Percentiles rank a stretch among this genome's conserved stretches.
These are phyloP conservation scores for Calameuta filiformis DNA, from an alignment of 2,888 invertebrate genomes.

Conservation along the genomic window DNA sequence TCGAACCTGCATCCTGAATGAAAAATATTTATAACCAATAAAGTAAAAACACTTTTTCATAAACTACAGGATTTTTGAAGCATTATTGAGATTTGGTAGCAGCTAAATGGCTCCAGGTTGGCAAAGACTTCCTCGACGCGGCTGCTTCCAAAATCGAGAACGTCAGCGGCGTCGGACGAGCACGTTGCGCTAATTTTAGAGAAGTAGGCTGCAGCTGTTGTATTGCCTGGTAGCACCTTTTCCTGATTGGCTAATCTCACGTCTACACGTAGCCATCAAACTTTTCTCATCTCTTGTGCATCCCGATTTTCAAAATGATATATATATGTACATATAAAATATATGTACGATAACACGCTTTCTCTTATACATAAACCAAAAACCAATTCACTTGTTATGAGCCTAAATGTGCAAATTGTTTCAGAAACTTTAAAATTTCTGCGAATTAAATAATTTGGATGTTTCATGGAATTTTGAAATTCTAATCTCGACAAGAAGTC, in stretches of 20 bases:
- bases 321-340: too few species aligned
- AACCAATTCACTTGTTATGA: background rate
- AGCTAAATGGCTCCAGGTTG: background rate
- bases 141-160: background rate
- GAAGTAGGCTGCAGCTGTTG: constrained; percentile 58
- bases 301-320: background rate
- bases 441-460: background rate
- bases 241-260: constrained; percentile 7
- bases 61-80: background rate
- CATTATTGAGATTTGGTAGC: background rate
- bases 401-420: background rate
- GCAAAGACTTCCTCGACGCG: background rate
- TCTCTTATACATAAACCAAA: background rate
- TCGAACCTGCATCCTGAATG: background rate
- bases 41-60: background rate
- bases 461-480: background rate
- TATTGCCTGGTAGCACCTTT: constrained; percentile 16
- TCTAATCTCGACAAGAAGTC: background rate
- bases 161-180: background rate
- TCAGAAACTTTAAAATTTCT: background rate
- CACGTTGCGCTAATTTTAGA: constrained; percentile 51
- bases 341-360: too few species aligned
- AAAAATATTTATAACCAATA: background rate
- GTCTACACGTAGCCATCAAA: background rate
- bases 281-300: background rate